Conservation (phyloP, 2,888 invertebrate genomes). For the Cynaeus angustus region DNA sequence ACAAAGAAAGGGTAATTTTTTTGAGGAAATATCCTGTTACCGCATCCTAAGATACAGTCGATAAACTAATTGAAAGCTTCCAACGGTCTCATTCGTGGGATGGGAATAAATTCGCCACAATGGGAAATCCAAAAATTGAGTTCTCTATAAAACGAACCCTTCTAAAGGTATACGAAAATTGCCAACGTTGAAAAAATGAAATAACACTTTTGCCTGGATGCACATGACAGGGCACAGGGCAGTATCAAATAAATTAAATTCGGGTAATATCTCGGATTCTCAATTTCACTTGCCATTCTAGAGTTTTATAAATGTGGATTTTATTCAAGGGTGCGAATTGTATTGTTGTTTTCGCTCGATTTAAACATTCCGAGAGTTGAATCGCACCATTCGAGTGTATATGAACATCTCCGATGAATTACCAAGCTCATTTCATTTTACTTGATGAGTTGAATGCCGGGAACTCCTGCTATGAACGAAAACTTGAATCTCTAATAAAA, state of each 20-base stretch:
- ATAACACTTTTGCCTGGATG: conserved; percentile 39
- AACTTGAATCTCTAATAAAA: conserved; percentile 2
- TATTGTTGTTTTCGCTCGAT: conserved; percentile 2
- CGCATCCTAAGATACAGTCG: not conserved
- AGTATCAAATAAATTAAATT: conserved; percentile 34
- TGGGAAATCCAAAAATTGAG: conserved; percentile 23
- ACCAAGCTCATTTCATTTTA: too few species aligned
- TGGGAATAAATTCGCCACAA: conserved; percentile 4
- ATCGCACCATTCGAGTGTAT: too few species aligned
- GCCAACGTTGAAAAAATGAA: conserved; percentile 35
- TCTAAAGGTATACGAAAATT: conserved; percentile 11
- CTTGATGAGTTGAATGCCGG: conserved; percentile 2
- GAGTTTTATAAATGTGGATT: conserved; percentile 9
- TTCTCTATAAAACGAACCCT: conserved; percentile 27
- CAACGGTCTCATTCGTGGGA: not conserved
- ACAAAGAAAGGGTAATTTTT: conserved; percentile 5
- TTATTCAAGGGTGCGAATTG: conserved; percentile 1
- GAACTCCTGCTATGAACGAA: not conserved
- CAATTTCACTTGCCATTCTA: not conserved
- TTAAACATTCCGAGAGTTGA: too few species aligned
- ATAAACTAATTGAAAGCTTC: conserved; percentile 11
- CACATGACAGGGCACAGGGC: conserved; percentile 33
- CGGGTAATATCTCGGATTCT: conserved; percentile 20
- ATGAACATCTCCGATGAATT: too few species aligned
- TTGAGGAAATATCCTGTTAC: conserved; percentile 3